Base-by-base conservation (phyloP, 2,113 vertebrate species). In the Upupa epops region DNA sequence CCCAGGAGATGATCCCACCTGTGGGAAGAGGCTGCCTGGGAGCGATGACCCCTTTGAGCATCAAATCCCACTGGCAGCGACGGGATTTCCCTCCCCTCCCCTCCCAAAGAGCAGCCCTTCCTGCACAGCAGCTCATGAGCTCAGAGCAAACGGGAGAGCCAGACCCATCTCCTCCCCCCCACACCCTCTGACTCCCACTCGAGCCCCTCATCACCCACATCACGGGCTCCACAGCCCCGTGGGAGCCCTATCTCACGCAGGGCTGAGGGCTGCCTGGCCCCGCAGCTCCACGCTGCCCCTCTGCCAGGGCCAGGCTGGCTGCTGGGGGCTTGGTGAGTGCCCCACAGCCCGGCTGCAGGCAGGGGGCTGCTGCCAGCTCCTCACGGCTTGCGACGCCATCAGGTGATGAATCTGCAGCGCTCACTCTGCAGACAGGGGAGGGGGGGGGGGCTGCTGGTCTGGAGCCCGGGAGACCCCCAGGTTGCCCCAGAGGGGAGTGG, bases 311-410 rank as follows among this genome's bases (percentile, higher is more conserved):
- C 45, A 1, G 77, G 82, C 8, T 59, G 72, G 17, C 58, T 48
- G 69, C 61, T 64, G 42, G 36, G 31, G 4, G 0, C 8, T 37
- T 5, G 12, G 83, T n/a, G n/a, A 88, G 75, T 73, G 75, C 37
- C 90, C 85, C 90, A 84, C 11, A 51, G 83, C 37, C 48, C 15
- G 37, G 68, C 68, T 82, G 86, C 77, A 92, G 86, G 61, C 93
- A 65, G 68, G 2, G 60, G 79, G 79, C 87, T 84, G 87, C 59
- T 28, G 46, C 8, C 15, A 1, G 31, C n/a, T 66, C 65, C 45
- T 16, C 52, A 22, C 11, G 2, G 36, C 9, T 6, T 49, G 37
- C 1, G 15, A 8, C 77, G 93, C 51, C 25, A 66, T 77, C 72
- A 49, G 8, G 2, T 72, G 15, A 24, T 86, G 89, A 89, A 89